Conservation (phyloP, 2,888 invertebrate species). For the Blastobasis adustella region DNA sequence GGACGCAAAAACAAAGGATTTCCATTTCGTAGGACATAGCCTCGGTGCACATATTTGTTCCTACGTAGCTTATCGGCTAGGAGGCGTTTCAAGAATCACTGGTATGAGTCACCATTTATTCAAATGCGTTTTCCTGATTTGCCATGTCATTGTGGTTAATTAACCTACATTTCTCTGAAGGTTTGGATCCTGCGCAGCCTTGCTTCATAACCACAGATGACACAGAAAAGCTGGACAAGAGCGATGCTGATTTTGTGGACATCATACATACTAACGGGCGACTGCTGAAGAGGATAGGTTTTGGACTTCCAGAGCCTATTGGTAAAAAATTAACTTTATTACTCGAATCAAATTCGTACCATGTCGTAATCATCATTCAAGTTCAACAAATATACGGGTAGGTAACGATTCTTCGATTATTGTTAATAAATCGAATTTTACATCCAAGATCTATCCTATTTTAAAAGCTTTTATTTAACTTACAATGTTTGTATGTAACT, state of each 20-base stretch:
- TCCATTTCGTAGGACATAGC: constrained; percentile 78
- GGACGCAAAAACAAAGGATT: constrained; percentile 42
- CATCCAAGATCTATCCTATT: no score
- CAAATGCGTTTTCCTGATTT: background rate
- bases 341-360: no score
- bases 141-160: no score
- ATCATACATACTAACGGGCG: constrained; percentile 78
- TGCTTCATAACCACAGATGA: constrained; percentile 67
- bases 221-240: constrained; percentile 64
- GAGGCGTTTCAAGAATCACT: constrained; percentile 64
- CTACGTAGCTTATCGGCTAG: constrained; percentile 66
- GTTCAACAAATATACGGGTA: no score
- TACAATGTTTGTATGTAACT: no score
- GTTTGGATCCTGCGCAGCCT: constrained; percentile 79
- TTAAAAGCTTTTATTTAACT: no score
- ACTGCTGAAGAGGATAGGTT: constrained; percentile 66
- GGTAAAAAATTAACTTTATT: constrained; percentile 41
- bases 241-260: constrained; percentile 77
- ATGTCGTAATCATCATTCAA: no score
- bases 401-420: no score
- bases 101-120: constrained; percentile 34
- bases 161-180: constrained; percentile 26
- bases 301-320: constrained; percentile 73
- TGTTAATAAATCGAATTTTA: no score
- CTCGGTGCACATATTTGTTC: constrained; percentile 78